Base-by-base conservation (phyloP, 1,140 invertebrate genomes). In the Radopholus similis region DNA sequence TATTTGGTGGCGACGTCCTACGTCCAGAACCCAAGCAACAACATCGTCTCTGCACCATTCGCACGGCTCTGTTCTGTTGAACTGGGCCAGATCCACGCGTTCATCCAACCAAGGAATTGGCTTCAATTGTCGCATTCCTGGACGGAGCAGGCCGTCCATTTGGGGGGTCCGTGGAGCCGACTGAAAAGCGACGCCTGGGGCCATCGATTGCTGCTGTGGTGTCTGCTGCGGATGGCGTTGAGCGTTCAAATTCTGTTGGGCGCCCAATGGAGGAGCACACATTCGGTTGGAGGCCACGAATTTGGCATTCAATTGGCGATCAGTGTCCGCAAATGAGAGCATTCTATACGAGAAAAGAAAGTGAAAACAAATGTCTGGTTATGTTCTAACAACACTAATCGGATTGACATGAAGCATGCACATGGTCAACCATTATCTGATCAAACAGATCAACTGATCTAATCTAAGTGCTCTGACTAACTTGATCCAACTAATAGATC, bases 1-100 rank as follows among this genome's bases (percentile, higher is more conserved):
- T 49, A 81, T 82, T 37, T 62, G 37, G 58, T 81, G 67, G 37
- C 76, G 44, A 57, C 73, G 68, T 30, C 77, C 78, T 5, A 82
- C 73, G 65, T 80, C 78, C 40, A 81, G 40, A 60, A 81, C 70
- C 79, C 79, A 81, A 5, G 78, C 76, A 21, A 81, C 69, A 15
- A 81, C 81, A 60, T 81, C 79, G 63, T 81, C 78, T 15, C 53
- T 64, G n/a, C 37, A 34, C 78, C 78, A 81, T 63, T 78, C 74
- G 30, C 58, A 28, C 0, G 78, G 80, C 34, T 81, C 80, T 51
- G 74, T 80, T 11, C 71, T 28, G 15, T 73, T 68, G 53, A 77
- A 79, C 13, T 73, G 54, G 30, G 64, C 66, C 18, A 81, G 62
- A 60, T 81, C 78, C 32, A 81, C 64, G 32, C 55, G 51, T 38